Evolutionary conservation across 35 echinoderm and acorn worm species (phyloP).

Genomic region (Ophioderma brevispina): DNA sequence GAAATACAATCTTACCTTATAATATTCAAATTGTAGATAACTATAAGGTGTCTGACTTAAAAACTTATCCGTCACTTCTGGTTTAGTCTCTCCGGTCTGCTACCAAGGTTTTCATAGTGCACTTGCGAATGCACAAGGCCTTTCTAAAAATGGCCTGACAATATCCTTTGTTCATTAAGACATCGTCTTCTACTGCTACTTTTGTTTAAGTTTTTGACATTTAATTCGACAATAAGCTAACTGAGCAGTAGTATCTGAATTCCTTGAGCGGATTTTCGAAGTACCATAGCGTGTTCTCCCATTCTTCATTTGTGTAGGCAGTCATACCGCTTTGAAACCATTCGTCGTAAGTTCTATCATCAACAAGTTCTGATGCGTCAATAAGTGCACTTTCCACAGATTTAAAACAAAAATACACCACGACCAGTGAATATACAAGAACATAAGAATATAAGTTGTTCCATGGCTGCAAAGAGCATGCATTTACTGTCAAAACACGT

Average conservation of each 20-base stretch:
- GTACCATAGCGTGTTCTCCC: slow-evolving; percentile 65
- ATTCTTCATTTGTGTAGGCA: slow-evolving; percentile 75
- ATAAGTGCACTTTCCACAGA: slow-evolving; percentile 31
- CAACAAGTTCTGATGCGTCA: neutral
- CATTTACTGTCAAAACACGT: neutral
- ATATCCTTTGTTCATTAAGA: slow-evolving; percentile 55
- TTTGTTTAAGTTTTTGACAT: slow-evolving; percentile 70
- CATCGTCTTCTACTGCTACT: neutral
- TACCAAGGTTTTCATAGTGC: slow-evolving; percentile 76
- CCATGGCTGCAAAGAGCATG: slow-evolving; percentile 56
- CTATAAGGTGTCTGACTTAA: slow-evolving; percentile 78
- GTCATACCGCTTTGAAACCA: slow-evolving; percentile 78
- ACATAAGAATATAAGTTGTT: slow-evolving; percentile 53
- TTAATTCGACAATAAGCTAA: slow-evolving; percentile 75
- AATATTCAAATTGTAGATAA: slow-evolving; percentile 95
- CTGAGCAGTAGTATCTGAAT: slow-evolving; percentile 80
- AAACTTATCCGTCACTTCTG: slow-evolving; percentile 86
- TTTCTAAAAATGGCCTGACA: slow-evolving; percentile 82
- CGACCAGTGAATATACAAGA: slow-evolving; percentile 42
- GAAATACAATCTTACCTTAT: slow-evolving; percentile 83
- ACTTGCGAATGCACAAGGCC: slow-evolving; percentile 78
- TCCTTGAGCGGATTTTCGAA: slow-evolving; percentile 84
- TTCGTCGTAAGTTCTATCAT: slow-evolving; percentile 71
- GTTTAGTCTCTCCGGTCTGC: slow-evolving; percentile 67
- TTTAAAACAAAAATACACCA: slow-evolving; percentile 60